Evolutionary conservation across 2,888 invertebrate genomes (phyloP), one percentile per base, ranked within the genome.

Genomic region (Trissolcus japonicus): DNA sequence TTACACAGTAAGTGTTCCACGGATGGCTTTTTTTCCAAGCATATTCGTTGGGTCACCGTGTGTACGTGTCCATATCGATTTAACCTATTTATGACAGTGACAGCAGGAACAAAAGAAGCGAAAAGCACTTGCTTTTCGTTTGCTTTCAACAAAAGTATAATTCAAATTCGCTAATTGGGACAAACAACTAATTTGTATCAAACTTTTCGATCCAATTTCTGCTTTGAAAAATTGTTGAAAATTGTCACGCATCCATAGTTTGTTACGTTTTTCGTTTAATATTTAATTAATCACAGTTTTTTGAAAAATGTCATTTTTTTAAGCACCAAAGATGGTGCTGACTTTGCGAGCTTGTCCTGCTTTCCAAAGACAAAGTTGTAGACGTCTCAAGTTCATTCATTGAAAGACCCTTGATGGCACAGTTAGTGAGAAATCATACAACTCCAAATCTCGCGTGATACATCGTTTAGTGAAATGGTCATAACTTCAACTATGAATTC

Each of bases 31-130:
- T 51, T 54, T 40, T 48, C 35, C 9, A 6, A 17, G 19, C 51
- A 11, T 13, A 35, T 40, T 19, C 19, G 6, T 7, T 35, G 56
- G 50, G 50, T 61, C 54, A 40, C 56, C 66, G 59, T 65, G 35
- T 43, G 53, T 56, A 43, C 29, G 40, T 51, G 29, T 40, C 43
- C 53, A 68, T 62, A 75, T 75, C 63, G 60, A 75, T 63, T 63
- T 75, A 75, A 75, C 59, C 68, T 43, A 63, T 75, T 63, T 75
- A 48, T 60, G 54, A 43, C 43, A 43, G 21, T 29, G 9, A 51
- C 11, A 43, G 57, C 54, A 48, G 21, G 63, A 72, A 54, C 7
- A 11, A 11, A 35, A 35, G 35, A 35, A 9, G 35, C 35, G 25
- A 35, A 35, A 35, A 35, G 35, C 7, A 35, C 7, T 35, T 35